Percentiles rank a stretch among this genome's conserved stretches.
Conservation (phyloP, 2,113 vertebrate species). For the Gobiocypris rarus region DNA sequence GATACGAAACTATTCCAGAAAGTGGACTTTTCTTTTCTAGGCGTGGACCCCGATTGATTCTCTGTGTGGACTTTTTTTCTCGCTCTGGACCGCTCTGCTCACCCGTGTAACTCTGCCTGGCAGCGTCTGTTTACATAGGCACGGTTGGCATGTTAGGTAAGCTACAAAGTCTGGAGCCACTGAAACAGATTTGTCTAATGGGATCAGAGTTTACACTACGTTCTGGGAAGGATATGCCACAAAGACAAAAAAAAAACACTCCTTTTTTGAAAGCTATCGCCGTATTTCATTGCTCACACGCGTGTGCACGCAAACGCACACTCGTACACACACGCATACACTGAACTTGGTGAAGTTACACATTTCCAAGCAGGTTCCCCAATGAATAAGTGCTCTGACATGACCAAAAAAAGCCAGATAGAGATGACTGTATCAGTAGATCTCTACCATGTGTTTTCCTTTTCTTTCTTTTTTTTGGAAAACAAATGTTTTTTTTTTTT, state of each 20-base stretch:
- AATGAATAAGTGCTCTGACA: conserved; percentile 80
- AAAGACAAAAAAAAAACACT: conserved; percentile 26
- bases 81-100: conserved; percentile 61
- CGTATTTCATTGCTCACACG: conserved; percentile 56
- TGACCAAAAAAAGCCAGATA: conserved; percentile 67
- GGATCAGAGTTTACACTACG: conserved; percentile 57
- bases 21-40: conserved; percentile 20
- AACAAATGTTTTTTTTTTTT: conserved; percentile 63
- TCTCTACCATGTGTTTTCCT: conserved; percentile 58
- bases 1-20: conserved; percentile 5
- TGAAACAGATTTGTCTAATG: conserved; percentile 69
- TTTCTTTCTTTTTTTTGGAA: conserved; percentile 59
- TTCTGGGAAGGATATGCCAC: conserved; percentile 57
- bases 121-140: conserved; percentile 78
- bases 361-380: conserved; percentile 73
- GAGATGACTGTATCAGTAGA: conserved; percentile 67
- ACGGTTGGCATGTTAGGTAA: conserved; percentile 80
- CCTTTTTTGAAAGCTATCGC: conserved; percentile 63
- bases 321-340: conserved; percentile 54
- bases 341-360: conserved; percentile 72
- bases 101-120: conserved; percentile 68
- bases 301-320: conserved; percentile 3
- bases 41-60: conserved; percentile 18
- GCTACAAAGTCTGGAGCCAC: conserved; percentile 76
- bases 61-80: conserved; percentile 22